phyloP scores from a whole-genome alignment of 2,113 vertebrate species.

The Alectura lathami region DNA sequence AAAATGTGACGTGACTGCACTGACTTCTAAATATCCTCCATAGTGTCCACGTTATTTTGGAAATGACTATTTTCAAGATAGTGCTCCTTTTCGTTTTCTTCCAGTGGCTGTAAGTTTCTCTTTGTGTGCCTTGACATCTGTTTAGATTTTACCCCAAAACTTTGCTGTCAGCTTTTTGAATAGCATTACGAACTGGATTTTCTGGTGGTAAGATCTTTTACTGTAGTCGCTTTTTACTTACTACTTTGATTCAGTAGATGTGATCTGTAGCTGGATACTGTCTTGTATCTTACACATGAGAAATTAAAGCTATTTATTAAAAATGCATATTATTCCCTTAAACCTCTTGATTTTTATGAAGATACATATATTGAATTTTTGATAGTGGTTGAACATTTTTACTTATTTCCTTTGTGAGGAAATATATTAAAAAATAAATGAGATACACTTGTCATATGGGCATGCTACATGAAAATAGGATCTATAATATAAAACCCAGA shows the following conservation, averaged over 20 bases:
- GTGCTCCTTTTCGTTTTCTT: neutral
- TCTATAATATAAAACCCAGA: neutral
- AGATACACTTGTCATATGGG: neutral
- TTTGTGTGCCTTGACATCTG: neutral
- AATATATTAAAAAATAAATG: no score
- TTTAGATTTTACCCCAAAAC: neutral
- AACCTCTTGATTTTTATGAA: neutral
- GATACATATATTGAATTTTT: neutral
- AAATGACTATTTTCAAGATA: neutral
- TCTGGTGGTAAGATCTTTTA: neutral
- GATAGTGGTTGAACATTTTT: accelerated
- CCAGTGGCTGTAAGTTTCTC: neutral
- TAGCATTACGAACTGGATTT: neutral
- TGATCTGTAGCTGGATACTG: neutral
- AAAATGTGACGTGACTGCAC: neutral
- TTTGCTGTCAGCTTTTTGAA: neutral
- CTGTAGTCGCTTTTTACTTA: neutral
- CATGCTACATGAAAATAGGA: neutral
- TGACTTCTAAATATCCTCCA: neutral
- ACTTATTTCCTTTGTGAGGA: neutral
- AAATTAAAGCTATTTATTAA: neutral
- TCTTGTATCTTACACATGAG: neutral
- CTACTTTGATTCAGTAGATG: neutral
- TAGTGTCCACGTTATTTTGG: neutral
- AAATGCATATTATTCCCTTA: no score